Base-by-base conservation (phyloP, 92 coral and sea anemone species). In the Heliopora coerulea region DNA sequence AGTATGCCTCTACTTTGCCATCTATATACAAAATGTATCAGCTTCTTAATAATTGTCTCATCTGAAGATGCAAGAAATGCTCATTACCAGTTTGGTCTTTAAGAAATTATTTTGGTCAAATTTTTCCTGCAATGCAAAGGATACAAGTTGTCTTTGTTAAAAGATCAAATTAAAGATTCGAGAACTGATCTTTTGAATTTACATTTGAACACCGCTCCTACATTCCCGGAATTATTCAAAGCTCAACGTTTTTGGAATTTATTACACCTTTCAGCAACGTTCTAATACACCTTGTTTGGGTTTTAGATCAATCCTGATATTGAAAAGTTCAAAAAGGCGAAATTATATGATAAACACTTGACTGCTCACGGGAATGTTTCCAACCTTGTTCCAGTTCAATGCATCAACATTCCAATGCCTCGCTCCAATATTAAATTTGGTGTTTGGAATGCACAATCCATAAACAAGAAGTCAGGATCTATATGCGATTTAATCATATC, bases 111-210 rank as follows among this genome's bases (percentile, higher is more conserved):
- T n/a, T n/a, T n/a, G n/a, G n/a, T n/a, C n/a, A n/a, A n/a, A n/a
- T n/a, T n/a, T n/a, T n/a, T n/a, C n/a, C n/a, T n/a, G n/a, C n/a
- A n/a, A n/a, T 42, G 9, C 49, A 42, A 42, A 18, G 9, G 49
- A 42, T 42, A 42, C 10, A 42, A 9, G 9, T n/a, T n/a, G n/a
- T n/a, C n/a, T n/a, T n/a, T n/a, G n/a, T n/a, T n/a, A n/a, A n/a
- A n/a, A n/a, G n/a, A n/a, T n/a, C n/a, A n/a, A 74, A 74, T 74
- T 35, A 74, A 74, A 30, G 54, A 73, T 73, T 73, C 78, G 41
- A 66, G 74, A 66, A 66, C 58, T 59, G 59, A 58, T 58, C 79
- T 74, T 59, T 74, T 74, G 20, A 74, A 42, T 42, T 39, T 74
- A n/a, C n/a, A 68, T 11, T 20, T 59, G 20, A 74, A 73, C 21